phyloP scores from a whole-genome alignment of 2,113 vertebrate genomes.

The Lagenorhynchus albirostris region DNA sequence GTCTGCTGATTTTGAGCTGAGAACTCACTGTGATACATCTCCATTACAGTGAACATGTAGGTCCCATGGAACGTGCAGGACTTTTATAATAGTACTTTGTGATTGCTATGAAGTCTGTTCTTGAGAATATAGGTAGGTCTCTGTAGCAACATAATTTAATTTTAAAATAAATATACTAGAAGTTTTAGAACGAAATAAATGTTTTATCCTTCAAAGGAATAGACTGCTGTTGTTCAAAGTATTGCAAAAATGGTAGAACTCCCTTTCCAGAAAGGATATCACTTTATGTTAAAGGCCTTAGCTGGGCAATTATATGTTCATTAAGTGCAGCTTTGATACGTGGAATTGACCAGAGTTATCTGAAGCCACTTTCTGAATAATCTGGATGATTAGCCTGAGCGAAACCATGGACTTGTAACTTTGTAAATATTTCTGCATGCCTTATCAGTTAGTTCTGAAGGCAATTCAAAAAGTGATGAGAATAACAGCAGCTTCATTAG shows the following conservation, averaged over 20 bases:
- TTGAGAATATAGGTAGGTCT: background rate
- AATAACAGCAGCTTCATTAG: background rate
- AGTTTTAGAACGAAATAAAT: background rate
- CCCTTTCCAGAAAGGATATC: background rate
- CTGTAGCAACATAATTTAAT: background rate
- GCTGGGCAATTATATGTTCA: background rate
- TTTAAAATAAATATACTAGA: background rate
- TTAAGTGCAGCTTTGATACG: background rate
- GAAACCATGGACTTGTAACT: background rate
- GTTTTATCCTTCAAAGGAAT: background rate
- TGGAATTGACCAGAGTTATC: background rate
- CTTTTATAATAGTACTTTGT: background rate
- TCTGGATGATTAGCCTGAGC: background rate
- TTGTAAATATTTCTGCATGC: conserved; percentile 30
- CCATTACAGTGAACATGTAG: background rate
- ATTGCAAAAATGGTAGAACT: background rate
- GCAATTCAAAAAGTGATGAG: background rate
- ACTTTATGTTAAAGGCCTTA: background rate
- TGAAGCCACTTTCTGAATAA: conserved; percentile 16
- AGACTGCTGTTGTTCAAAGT: background rate
- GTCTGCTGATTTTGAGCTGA: background rate
- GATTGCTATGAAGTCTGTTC: background rate
- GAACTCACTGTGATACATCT: background rate
- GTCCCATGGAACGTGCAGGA: background rate
- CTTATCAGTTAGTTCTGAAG: conserved; percentile 23